Conservation (phyloP, 2,888 invertebrate genomes). For the Eupeodes latifasciatus region DNA sequence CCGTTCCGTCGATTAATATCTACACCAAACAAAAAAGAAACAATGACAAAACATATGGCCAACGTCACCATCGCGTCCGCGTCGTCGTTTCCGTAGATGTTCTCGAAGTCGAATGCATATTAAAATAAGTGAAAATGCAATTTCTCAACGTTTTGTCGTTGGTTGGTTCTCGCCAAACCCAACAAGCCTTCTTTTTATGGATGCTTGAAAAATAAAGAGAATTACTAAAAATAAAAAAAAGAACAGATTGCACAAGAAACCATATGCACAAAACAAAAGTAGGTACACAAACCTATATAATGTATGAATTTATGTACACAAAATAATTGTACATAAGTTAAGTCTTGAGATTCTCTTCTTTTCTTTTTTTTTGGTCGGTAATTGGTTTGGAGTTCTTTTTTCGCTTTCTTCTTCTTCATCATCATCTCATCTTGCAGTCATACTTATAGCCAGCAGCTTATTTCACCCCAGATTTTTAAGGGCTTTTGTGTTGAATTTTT, state of each 20-base stretch:
- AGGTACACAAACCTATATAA: constrained; percentile 34
- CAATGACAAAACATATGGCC: constrained; percentile 52
- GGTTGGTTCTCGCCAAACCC: background rate
- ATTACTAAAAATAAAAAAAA: background rate
- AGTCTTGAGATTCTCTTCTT: background rate
- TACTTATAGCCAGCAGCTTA: constrained; percentile 19
- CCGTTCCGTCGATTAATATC: constrained; percentile 4
- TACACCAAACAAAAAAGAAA: constrained; percentile 14
- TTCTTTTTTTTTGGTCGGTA: constrained; percentile 31
- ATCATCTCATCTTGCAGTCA: constrained; percentile 2
- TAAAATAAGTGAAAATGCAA: constrained; percentile 62
- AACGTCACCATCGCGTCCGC: background rate
- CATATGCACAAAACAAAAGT: background rate
- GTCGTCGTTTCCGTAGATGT: background rate
- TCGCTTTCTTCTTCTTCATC: constrained; percentile 41
- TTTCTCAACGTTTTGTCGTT: constrained; percentile 42
- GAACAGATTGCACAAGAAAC: background rate
- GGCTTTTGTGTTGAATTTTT: constrained; percentile 26
- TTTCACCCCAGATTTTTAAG: constrained; percentile 43
- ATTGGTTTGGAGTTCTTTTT: constrained; percentile 53
- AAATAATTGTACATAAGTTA: background rate
- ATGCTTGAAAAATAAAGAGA: constrained; percentile 7
- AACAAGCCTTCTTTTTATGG: constrained; percentile 26
- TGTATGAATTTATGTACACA: background rate
- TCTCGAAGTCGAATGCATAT: constrained; percentile 3